Conservation (phyloP, 2,113 vertebrate genomes). For the Motacilla tschutschensis region DNA sequence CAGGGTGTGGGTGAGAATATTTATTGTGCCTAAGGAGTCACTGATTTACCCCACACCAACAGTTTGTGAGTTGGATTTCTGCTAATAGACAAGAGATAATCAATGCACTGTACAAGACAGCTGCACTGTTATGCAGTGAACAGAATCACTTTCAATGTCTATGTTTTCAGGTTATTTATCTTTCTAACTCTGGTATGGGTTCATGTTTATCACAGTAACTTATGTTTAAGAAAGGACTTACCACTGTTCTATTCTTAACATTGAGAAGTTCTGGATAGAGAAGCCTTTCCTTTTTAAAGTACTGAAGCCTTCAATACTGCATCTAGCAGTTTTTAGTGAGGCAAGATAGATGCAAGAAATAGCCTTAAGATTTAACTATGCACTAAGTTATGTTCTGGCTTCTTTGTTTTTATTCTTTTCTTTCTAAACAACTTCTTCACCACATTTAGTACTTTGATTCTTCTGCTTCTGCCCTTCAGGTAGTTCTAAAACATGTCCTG, state of each 20-base stretch:
- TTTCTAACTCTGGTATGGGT: not conserved
- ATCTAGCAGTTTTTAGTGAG: not conserved
- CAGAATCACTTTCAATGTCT: not conserved
- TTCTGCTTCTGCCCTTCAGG: not conserved
- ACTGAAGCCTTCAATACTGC: not conserved
- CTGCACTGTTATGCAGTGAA: not conserved
- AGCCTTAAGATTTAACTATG: not conserved
- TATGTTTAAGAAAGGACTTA: not conserved
- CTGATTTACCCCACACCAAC: not conserved
- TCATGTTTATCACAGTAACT: not conserved
- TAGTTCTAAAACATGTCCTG: not conserved
- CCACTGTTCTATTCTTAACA: not conserved
- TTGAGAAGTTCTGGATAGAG: not conserved
- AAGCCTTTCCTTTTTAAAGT: not conserved
- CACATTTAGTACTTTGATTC: not conserved
- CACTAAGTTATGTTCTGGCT: not conserved
- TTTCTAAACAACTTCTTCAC: not conserved
- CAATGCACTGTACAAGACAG: not conserved
- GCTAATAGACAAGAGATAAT: not conserved
- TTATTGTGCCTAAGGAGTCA: not conserved
- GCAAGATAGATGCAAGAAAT: not conserved
- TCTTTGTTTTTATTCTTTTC: not conserved
- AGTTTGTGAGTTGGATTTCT: not conserved
- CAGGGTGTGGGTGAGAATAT: not conserved
- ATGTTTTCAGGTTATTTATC: not conserved